These are phyloP conservation scores for Glyphotaelius pellucidus DNA, from an alignment of 2,888 invertebrate species.

Conservation along the genomic window DNA sequence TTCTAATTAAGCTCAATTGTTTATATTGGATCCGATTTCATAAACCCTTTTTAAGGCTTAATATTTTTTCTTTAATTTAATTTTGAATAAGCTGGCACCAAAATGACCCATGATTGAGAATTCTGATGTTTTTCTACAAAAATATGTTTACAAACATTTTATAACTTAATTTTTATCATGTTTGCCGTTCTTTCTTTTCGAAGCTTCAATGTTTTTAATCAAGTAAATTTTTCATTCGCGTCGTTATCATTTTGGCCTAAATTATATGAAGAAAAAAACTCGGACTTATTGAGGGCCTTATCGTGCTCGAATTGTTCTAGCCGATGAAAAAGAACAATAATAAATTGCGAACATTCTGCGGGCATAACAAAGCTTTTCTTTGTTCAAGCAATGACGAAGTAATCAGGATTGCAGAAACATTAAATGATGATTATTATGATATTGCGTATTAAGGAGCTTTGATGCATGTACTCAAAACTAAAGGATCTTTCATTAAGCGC, in stretches of 20 bases:
- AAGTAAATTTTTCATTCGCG: not conserved
- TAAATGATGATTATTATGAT: not conserved
- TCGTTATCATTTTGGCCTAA: not conserved
- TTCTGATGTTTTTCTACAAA: not conserved
- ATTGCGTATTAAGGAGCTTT: not conserved
- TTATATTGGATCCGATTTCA: no score
- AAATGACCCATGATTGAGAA: not conserved
- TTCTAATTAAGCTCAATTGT: no score
- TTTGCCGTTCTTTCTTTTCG: not conserved
- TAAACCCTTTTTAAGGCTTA: no score
- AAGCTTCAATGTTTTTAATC: not conserved
- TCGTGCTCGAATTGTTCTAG: not conserved
- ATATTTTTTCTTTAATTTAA: not conserved
- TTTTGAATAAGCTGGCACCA: not conserved
- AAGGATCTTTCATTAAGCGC: no score
- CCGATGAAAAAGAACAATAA: not conserved
- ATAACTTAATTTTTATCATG: not conserved
- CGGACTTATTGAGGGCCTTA: not conserved
- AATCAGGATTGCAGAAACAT: not conserved
- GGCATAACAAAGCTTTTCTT: not conserved
- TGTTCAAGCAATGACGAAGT: not conserved
- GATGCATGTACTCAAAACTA: not conserved
- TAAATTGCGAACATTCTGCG: not conserved
- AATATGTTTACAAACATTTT: not conserved
- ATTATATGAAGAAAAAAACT: not conserved